A percentile compares a stretch with the other conserved stretches of the same genome.
Evolutionary conservation across 2,888 invertebrate genomes (phyloP).

Genomic region (Drosophila prostipennis): DNA sequence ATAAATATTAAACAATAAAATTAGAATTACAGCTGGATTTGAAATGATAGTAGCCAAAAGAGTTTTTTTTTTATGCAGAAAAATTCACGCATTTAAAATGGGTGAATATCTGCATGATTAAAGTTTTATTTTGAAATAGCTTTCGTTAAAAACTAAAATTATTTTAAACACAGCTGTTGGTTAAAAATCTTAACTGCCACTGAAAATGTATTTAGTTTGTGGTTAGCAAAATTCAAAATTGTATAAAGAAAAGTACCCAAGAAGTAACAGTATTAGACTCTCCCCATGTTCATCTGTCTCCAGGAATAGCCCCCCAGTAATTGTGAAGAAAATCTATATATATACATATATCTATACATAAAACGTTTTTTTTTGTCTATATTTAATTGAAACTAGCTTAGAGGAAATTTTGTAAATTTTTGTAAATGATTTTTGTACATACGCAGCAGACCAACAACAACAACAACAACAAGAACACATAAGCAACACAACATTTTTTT

Average conservation of each 20-base stretch:
- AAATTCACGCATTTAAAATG: neutral
- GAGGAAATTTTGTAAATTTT: constrained; percentile 68
- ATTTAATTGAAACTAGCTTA: constrained; percentile 27
- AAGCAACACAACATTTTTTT: constrained; percentile 18
- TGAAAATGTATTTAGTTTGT: neutral
- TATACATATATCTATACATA: constrained; percentile 25
- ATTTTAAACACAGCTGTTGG: neutral
- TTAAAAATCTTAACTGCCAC: neutral
- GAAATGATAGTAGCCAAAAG: neutral
- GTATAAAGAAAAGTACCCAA: constrained; percentile 7
- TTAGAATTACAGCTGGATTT: constrained; percentile 1
- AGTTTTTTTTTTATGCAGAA: neutral
- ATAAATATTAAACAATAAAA: neutral
- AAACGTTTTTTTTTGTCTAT: constrained; percentile 17
- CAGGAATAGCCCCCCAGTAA: constrained; percentile 25
- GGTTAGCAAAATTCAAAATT: neutral
- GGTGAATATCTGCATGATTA: neutral
- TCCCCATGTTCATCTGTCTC: constrained; percentile 24
- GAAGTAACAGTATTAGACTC: constrained; percentile 29
- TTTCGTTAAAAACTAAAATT: neutral
- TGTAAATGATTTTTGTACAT: constrained; percentile 73
- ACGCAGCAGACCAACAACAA: constrained; percentile 41
- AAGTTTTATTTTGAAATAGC: too few relatives aligned
- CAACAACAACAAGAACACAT: constrained; percentile 12
- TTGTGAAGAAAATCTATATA: constrained; percentile 15